A percentile compares a stretch with the other conserved stretches of the same genome.
These are phyloP conservation scores for Numenius phaeopus DNA, from an alignment of 2,797 vertebrate genomes.

Conservation along the genomic window DNA sequence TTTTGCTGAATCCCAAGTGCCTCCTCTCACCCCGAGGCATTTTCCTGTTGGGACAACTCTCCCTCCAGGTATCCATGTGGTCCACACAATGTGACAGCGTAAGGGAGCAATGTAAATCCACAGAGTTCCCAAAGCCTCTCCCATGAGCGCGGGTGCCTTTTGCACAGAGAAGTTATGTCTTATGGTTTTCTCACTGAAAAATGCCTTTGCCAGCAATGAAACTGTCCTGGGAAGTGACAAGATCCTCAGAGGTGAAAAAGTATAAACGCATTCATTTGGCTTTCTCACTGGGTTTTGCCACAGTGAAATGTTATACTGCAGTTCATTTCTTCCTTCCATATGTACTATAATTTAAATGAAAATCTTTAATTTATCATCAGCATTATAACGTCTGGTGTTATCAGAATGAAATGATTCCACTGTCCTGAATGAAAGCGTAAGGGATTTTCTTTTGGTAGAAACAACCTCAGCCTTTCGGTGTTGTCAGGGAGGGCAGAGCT, in stretches of 20 bases:
- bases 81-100: rapidly evolving
- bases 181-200: background rate
- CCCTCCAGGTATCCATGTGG: no score
- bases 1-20: background rate
- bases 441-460: background rate
- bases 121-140: background rate
- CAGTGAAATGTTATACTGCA: background rate
- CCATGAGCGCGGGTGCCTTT: rapidly evolving
- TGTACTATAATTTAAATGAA: background rate
- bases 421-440: background rate
- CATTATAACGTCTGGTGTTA: background rate
- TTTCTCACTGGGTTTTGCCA: background rate
- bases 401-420: background rate
- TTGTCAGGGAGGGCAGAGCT: background rate
- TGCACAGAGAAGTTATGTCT: background rate
- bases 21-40: background rate
- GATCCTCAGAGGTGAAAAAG: background rate
- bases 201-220: background rate
- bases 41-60: background rate
- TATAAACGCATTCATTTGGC: background rate
- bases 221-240: background rate
- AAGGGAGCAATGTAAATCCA: background rate
- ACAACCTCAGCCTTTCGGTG: rapidly evolving
- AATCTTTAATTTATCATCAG: background rate
- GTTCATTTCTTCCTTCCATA: no score